Evolutionary conservation across 2,888 invertebrate species (phyloP).

Genomic region (Abrostola tripartita): DNA sequence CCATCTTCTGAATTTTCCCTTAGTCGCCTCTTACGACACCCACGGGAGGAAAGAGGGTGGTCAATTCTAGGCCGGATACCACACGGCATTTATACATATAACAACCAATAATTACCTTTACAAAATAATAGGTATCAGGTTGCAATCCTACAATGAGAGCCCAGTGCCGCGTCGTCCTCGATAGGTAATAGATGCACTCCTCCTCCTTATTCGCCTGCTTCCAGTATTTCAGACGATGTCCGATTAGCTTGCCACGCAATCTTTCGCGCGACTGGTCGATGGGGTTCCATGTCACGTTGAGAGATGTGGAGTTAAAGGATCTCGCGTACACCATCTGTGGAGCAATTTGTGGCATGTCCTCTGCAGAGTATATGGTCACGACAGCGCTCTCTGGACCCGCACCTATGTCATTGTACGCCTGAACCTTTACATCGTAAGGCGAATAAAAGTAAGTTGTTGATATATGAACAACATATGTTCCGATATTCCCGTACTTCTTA

Average conservation of each 20-base stretch:
- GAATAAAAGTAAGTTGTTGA: slow-evolving; percentile 93
- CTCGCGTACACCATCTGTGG: slow-evolving; percentile 94
- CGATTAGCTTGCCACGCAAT: slow-evolving; percentile 96
- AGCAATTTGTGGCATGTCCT: slow-evolving; percentile 97
- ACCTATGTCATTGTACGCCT: slow-evolving; percentile 94
- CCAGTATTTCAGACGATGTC: slow-evolving; percentile 98
- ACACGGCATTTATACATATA: background rate
- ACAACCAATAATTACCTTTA: slow-evolving; percentile 88
- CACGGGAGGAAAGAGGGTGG: too few relatives aligned
- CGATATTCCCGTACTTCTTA: slow-evolving; percentile 92
- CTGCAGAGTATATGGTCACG: slow-evolving; percentile 94
- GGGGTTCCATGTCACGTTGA: slow-evolving; percentile 97
- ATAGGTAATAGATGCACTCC: slow-evolving; percentile 94
- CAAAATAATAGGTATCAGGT: slow-evolving; percentile 97
- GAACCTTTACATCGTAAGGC: slow-evolving; percentile 95
- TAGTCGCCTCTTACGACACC: too few relatives aligned
- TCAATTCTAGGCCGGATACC: too few relatives aligned
- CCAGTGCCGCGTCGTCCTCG: slow-evolving; percentile 94
- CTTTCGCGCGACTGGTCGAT: slow-evolving; percentile 94
- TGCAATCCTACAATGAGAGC: slow-evolving; percentile 97
- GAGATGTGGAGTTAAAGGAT: slow-evolving; percentile 96
- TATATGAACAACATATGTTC: slow-evolving; percentile 93
- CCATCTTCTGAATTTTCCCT: too few relatives aligned
- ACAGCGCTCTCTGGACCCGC: slow-evolving; percentile 94
- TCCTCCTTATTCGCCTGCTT: slow-evolving; percentile 92